Percentiles rank a stretch among this genome's conserved stretches.
These are phyloP conservation scores for Strigamia transsilvanica DNA, from an alignment of 2,888 invertebrate genomes.

Conservation along the genomic window DNA sequence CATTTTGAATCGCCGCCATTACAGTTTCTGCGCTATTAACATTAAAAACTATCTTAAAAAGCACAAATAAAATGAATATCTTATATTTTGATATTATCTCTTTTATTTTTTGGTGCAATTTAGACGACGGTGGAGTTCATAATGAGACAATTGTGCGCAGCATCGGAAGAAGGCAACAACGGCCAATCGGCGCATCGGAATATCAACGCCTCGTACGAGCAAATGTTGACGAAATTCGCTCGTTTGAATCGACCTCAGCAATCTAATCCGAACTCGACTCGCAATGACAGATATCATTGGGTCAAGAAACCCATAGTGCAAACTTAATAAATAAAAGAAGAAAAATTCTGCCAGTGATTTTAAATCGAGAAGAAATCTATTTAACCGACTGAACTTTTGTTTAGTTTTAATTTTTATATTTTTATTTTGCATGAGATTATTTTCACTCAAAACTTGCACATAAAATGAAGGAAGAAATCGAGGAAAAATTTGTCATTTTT, in stretches of 20 bases:
- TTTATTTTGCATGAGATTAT: background rate
- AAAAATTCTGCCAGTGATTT: background rate
- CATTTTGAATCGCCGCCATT: too few species aligned
- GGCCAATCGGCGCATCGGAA: conserved; percentile 1
- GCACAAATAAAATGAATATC: background rate
- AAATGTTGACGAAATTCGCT: background rate
- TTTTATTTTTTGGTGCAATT: background rate
- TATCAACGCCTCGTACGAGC: background rate
- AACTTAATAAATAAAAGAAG: conserved; percentile 12
- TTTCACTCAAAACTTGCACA: background rate
- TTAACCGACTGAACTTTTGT: background rate
- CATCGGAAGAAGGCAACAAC: background rate
- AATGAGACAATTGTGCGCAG: conserved; percentile 7
- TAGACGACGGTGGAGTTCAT: background rate
- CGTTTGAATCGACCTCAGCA: background rate
- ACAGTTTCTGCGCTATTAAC: too few species aligned
- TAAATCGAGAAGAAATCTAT: background rate
- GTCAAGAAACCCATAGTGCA: conserved; percentile 53
- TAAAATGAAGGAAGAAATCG: too few species aligned
- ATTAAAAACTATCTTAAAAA: too few species aligned
- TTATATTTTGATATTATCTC: background rate
- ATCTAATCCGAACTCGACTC: conserved; percentile 1
- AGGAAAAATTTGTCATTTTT: conserved; percentile 20
- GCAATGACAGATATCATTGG: conserved; percentile 54
- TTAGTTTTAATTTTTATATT: background rate